Evolutionary conservation across 2,888 invertebrate species (phyloP), one percentile per base, ranked within the genome.

Genomic region (Hyposoter dolosus): DNA sequence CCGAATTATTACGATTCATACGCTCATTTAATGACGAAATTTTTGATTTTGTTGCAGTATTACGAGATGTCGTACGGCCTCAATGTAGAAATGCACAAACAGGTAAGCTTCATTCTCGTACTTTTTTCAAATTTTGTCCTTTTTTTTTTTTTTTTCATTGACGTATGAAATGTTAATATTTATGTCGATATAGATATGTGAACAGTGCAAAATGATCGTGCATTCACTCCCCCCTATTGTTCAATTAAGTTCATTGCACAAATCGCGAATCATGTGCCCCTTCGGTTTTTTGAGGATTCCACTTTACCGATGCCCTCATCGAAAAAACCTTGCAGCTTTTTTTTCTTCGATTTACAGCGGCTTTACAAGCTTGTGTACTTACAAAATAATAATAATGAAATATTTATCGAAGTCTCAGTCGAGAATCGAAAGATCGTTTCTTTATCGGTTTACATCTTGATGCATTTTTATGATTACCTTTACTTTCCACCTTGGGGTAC

Each of bases 41-140:
- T 71, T 79, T 84, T 83, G 77, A 84, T 89, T 94, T 90, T 95
- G 92, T 97, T 96, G 84, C 96, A 98, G 98, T 98, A 98, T 95
- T 98, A 98, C 95, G 99, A 99, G 95, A 98, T 98, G 98, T 98
- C 98, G 72, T 98, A 98, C 95, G 98, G 98, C 90, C 96, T 98
- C 91, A 98, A 98, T 95, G 98, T 98, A 92, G 99, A 99, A 95
- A 98, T 98, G 97, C 98, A 98, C 95, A 98, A 98, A 96, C 98
- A 98, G 96, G 97, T 97, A 95, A 95, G 95, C 90, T 23, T 23
- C 19, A 56, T 19, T 43, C 10, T 50, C 3, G 40, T 60, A 17
- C 35, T 5, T 40, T 65, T 66, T 35, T 19, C 45, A 74, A 28
- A 45, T 35, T 56, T 76, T 65, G 43, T 45, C 4, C 19, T 45